Conservation (phyloP, 1,140 invertebrate genomes). For the Drosophila littoralis region DNA sequence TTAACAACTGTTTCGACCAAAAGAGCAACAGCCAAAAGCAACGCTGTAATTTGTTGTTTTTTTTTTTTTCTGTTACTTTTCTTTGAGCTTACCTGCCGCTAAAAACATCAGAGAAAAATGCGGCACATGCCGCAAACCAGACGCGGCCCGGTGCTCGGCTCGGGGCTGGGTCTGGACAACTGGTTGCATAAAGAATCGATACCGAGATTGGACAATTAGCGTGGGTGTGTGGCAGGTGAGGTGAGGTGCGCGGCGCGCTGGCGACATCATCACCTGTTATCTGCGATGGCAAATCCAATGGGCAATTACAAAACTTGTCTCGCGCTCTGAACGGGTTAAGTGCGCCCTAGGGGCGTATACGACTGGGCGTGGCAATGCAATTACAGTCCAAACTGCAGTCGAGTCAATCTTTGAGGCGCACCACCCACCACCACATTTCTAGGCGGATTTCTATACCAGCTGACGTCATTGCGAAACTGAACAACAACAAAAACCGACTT, state of each 20-base stretch:
- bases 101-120: slow-evolving; percentile 49
- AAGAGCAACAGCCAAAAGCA: slow-evolving; percentile 45
- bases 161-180: slow-evolving; percentile 7
- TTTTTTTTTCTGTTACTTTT: slow-evolving; percentile 25
- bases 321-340: slow-evolving; percentile 13
- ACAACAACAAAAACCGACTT: slow-evolving; percentile 1
- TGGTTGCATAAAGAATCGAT: slow-evolving; percentile 57
- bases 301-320: slow-evolving; percentile 44
- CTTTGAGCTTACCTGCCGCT: slow-evolving; percentile 45
- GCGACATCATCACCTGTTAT: slow-evolving; percentile 46
- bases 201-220: slow-evolving; percentile 13
- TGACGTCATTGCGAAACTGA: slow-evolving; percentile 1
- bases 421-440: slow-evolving; percentile 29
- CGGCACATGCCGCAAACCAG: slow-evolving; percentile 39
- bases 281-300: slow-evolving; percentile 32
- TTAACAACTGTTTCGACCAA: slow-evolving; percentile 66
- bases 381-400: background rate
- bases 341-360: slow-evolving; percentile 2
- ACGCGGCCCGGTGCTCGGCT: slow-evolving; percentile 13
- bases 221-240: background rate
- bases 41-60: slow-evolving; percentile 52
- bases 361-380: slow-evolving; percentile 6
- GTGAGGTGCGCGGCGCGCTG: slow-evolving; percentile 12
- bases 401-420: background rate
- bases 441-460: background rate